Evolutionary conservation across 1,140 invertebrate species (phyloP).

Genomic region (Leptinotarsa texana): DNA sequence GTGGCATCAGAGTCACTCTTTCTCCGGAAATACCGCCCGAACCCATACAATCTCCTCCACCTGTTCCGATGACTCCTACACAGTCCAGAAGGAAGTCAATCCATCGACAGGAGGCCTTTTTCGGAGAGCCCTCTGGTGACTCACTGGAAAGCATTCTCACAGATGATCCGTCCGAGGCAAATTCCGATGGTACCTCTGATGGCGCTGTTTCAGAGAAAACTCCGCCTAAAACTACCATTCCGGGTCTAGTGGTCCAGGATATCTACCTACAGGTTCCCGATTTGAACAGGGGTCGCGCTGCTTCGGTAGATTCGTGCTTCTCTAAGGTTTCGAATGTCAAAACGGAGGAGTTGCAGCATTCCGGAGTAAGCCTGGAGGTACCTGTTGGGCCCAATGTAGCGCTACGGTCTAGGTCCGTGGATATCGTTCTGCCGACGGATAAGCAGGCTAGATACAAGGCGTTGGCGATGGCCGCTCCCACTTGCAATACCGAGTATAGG

Average conservation of each 20-base stretch:
- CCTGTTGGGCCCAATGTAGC: conserved; percentile 71
- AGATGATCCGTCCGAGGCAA: conserved; percentile 61
- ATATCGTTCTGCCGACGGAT: conserved; percentile 87
- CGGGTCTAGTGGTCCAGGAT: conserved; percentile 63
- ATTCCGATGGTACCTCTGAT: conserved; percentile 58
- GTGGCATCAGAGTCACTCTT: conserved; percentile 71
- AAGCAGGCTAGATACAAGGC: conserved; percentile 83
- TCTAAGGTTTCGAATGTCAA: conserved; percentile 70
- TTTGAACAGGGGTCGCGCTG: conserved; percentile 77
- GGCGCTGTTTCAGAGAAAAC: conserved; percentile 58
- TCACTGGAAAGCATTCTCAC: conserved; percentile 66
- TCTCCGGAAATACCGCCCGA: conserved; percentile 60
- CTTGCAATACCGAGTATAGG: conserved; percentile 37
- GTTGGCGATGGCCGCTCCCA: conserved; percentile 61
- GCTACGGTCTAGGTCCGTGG: conserved; percentile 83
- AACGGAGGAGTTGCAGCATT: conserved; percentile 67
- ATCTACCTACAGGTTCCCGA: conserved; percentile 83
- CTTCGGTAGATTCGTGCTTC: conserved; percentile 81
- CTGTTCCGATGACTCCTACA: conserved; percentile 41
- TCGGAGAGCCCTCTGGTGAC: conserved; percentile 69
- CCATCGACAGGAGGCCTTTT: conserved; percentile 79
- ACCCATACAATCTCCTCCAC: conserved; percentile 57
- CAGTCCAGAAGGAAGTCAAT: conserved; percentile 63
- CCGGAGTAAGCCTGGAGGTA: conserved; percentile 61
- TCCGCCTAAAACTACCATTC: conserved; percentile 48